These are phyloP conservation scores for Octonoba sinensis DNA, from an alignment of 2,888 invertebrate genomes.

Conservation along the genomic window DNA sequence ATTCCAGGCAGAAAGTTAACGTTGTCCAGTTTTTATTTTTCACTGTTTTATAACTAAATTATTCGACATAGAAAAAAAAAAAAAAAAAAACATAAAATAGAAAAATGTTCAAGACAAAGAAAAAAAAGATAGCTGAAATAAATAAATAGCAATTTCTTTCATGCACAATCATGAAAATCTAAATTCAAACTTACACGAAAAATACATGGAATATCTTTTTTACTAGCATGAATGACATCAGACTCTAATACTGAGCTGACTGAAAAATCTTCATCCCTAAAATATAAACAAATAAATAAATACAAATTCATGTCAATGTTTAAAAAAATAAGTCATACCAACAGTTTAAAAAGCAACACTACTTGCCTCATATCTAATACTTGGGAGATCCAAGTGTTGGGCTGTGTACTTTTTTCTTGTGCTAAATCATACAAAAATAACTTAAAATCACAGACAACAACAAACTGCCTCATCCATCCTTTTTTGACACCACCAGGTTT, in stretches of 20 bases:
- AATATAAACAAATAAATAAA: slow-evolving; percentile 48
- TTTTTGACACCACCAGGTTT: slow-evolving; percentile 97
- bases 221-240: slow-evolving; percentile 97
- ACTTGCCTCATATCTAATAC: slow-evolving; percentile 83
- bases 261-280: slow-evolving; percentile 92
- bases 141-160: not conserved
- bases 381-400: slow-evolving; percentile 82
- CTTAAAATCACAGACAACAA: slow-evolving; percentile 99
- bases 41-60: too few species aligned
- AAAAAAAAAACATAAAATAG: not conserved
- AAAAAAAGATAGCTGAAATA: not conserved
- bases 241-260: slow-evolving; percentile 94
- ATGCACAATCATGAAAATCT: too few species aligned
- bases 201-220: slow-evolving; percentile 98
- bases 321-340: not conserved
- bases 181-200: slow-evolving; percentile 77
- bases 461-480: slow-evolving; percentile 97
- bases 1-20: too few species aligned
- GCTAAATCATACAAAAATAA: slow-evolving; percentile 95
- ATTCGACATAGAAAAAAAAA: not conserved
- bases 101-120: not conserved
- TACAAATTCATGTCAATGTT: not conserved
- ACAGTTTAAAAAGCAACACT: not conserved
- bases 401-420: slow-evolving; percentile 63
- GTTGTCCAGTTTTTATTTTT: too few species aligned